A percentile compares a stretch with the other conserved stretches of the same genome.
Evolutionary conservation across 2,797 vertebrate species (phyloP).

Genomic region (Limosa lapponica): DNA sequence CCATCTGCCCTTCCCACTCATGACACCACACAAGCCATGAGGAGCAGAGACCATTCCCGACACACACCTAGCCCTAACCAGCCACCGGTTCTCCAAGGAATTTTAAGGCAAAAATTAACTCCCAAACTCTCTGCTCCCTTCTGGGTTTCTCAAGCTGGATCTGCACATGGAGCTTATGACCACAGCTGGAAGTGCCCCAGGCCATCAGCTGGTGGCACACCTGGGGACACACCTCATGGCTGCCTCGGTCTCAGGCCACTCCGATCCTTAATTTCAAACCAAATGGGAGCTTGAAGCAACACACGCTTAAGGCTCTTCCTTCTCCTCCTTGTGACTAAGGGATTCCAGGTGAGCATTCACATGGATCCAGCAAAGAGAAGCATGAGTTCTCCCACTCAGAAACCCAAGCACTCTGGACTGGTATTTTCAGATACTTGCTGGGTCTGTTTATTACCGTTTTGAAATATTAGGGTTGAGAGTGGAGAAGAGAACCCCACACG

Average conservation of each 20-base stretch:
- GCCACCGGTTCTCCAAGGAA: accelerated
- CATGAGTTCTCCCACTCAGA: accelerated
- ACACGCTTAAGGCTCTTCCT: accelerated
- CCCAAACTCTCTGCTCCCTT: neutral
- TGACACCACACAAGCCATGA: accelerated
- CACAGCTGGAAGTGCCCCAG: neutral
- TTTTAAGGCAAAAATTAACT: neutral
- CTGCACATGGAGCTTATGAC: neutral
- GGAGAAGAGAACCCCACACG: neutral
- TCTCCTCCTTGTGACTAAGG: neutral
- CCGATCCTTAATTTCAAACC: neutral
- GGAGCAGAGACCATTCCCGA: neutral
- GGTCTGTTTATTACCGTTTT: neutral
- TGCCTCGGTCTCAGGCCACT: neutral
- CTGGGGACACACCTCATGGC: accelerated
- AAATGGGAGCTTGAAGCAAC: accelerated
- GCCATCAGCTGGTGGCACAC: neutral
- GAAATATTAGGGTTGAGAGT: neutral
- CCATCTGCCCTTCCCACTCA: neutral
- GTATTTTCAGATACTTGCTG: neutral
- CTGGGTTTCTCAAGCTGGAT: neutral
- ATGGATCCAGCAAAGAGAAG: neutral
- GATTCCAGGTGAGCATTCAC: neutral
- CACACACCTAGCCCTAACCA: accelerated
- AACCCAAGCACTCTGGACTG: neutral